These are phyloP conservation scores for Arizona elegans DNA, from an alignment of 2,113 vertebrate genomes.

Conservation along the genomic window DNA sequence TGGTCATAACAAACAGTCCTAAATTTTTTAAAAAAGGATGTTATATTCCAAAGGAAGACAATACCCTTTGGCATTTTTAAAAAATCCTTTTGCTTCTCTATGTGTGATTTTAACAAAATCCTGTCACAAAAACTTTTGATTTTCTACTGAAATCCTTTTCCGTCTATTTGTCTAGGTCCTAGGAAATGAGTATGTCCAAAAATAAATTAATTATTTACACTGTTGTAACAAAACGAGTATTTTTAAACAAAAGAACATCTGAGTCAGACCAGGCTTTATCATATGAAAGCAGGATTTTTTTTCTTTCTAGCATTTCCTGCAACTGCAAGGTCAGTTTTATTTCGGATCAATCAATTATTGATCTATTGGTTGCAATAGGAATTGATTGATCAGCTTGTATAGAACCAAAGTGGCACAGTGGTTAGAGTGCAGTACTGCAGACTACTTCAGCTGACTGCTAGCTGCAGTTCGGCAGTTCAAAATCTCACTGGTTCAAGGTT, in stretches of 20 bases:
- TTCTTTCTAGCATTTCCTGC: neutral
- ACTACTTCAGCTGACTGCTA: no score
- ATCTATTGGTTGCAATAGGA: neutral
- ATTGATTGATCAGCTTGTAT: neutral
- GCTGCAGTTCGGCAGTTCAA: no score
- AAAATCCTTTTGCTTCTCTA: neutral
- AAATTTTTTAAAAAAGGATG: no score
- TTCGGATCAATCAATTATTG: neutral
- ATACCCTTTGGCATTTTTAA: neutral
- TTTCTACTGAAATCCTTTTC: neutral
- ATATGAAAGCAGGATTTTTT: neutral
- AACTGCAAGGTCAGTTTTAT: neutral
- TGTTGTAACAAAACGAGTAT: neutral
- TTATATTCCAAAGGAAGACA: neutral
- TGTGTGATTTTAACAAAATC: neutral
- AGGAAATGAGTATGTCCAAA: neutral
- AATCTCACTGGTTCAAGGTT: no score
- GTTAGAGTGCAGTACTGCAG: no score
- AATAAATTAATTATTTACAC: neutral
- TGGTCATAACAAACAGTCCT: neutral
- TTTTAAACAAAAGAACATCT: neutral
- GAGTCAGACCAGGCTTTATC: neutral
- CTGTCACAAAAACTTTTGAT: neutral
- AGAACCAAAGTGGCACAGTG: no score
- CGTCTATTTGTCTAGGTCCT: neutral